These are phyloP conservation scores for Protobothrops mucrosquamatus DNA, from an alignment of 2,113 vertebrate genomes.

Conservation along the genomic window DNA sequence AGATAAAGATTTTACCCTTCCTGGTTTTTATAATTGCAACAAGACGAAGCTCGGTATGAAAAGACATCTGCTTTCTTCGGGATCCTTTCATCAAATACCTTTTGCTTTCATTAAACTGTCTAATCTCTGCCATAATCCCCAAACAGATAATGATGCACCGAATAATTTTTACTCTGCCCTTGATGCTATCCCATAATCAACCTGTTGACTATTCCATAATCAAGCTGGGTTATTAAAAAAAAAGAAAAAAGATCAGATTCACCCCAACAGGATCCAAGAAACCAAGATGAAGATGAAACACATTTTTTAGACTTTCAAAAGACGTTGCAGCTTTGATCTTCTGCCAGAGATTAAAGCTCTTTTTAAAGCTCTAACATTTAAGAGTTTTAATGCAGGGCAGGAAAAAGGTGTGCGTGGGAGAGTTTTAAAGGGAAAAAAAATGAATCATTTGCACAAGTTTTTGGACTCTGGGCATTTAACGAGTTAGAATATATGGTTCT, in stretches of 20 bases:
- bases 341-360: not conserved
- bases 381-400: not conserved
- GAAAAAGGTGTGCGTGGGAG: not conserved
- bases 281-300: no score
- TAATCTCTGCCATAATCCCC: constrained; percentile 16
- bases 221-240: not conserved
- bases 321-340: not conserved
- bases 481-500: not conserved
- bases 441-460: not conserved
- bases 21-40: constrained; percentile 14
- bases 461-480: not conserved
- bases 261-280: not conserved
- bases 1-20: not conserved
- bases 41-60: not conserved
- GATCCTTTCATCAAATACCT: not conserved
- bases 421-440: no score
- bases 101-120: constrained; percentile 2
- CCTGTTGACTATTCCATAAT: not conserved
- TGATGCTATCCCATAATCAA: not conserved
- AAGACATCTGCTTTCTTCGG: not conserved
- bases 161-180: not conserved
- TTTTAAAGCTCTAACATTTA: not conserved
- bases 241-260: not conserved
- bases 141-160: not conserved
- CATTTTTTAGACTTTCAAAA: not conserved